Conservation (phyloP, 2,888 invertebrate species). For the Mimas tiliae region DNA sequence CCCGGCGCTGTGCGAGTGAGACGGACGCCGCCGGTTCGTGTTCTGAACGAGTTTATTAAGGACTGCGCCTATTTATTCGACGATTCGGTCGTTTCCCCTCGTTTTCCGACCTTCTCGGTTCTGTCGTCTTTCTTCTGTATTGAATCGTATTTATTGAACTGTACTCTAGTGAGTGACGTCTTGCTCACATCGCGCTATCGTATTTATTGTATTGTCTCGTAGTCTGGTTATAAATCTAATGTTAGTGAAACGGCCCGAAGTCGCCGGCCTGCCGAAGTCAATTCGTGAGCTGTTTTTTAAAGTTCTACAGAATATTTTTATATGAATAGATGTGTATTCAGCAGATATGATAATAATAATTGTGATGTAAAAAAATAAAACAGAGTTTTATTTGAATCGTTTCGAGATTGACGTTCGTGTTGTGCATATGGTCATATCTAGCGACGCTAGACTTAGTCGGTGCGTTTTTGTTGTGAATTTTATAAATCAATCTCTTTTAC, state of each 20-base stretch:
- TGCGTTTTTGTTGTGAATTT: conserved; percentile 65
- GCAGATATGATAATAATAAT: conserved; percentile 68
- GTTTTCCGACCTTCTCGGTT: conserved; percentile 23
- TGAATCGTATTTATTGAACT: conserved; percentile 61
- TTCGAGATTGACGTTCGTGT: conserved; percentile 76
- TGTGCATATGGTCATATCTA: conserved; percentile 69
- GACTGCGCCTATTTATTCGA: conserved; percentile 10
- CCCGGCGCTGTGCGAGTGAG: neutral
- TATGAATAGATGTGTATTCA: conserved; percentile 71
- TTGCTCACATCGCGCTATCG: conserved; percentile 78
- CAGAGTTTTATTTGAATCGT: conserved; percentile 84
- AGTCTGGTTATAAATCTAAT: conserved; percentile 55
- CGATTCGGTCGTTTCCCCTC: neutral
- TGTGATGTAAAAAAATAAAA: conserved; percentile 81
- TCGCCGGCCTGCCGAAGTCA: conserved; percentile 69
- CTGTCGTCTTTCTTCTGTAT: conserved; percentile 37
- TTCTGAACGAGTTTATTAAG: conserved; percentile 10
- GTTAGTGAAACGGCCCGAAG: conserved; percentile 47
- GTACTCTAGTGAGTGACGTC: conserved; percentile 54
- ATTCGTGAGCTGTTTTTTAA: conserved; percentile 71
- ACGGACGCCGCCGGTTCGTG: neutral
- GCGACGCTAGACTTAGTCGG: conserved; percentile 75
- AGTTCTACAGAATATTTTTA: conserved; percentile 76
- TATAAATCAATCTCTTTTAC: conserved; percentile 61
- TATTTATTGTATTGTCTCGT: conserved; percentile 60